Evolutionary conservation across 1,140 invertebrate species (phyloP).

Genomic region (Saccostrea echinata): DNA sequence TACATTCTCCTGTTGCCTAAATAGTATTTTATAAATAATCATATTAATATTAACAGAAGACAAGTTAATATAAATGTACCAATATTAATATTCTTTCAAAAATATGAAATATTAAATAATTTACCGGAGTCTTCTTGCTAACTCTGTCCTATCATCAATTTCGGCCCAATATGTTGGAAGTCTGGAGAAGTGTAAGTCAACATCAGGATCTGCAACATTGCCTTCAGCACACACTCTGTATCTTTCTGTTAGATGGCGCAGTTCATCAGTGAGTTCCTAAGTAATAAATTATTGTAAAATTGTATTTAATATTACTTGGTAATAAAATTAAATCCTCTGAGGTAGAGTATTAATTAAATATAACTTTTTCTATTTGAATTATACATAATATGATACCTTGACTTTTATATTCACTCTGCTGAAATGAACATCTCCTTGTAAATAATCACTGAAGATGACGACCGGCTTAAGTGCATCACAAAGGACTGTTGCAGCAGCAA

Average conservation of each 20-base stretch:
- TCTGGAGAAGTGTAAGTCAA: background rate
- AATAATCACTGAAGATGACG: background rate
- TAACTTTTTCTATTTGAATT: background rate
- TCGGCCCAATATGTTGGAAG: background rate
- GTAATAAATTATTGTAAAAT: background rate
- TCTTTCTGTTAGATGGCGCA: background rate
- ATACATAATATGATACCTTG: background rate
- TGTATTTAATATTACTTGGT: background rate
- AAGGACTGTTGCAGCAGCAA: background rate
- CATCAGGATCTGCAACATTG: background rate
- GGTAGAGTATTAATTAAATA: background rate
- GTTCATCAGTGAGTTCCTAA: background rate
- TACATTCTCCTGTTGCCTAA: too few species aligned
- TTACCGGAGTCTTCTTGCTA: background rate
- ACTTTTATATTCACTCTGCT: background rate
- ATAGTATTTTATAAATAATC: too few species aligned
- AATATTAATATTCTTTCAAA: background rate
- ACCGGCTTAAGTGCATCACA: background rate
- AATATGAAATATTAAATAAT: background rate
- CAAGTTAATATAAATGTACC: background rate
- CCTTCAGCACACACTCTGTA: background rate
- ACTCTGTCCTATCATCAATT: background rate
- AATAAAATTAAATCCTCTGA: too few species aligned
- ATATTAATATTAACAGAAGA: too few species aligned
- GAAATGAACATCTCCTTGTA: background rate